Conservation (phyloP, 1,140 invertebrate genomes). For the Telenomus remus region DNA sequence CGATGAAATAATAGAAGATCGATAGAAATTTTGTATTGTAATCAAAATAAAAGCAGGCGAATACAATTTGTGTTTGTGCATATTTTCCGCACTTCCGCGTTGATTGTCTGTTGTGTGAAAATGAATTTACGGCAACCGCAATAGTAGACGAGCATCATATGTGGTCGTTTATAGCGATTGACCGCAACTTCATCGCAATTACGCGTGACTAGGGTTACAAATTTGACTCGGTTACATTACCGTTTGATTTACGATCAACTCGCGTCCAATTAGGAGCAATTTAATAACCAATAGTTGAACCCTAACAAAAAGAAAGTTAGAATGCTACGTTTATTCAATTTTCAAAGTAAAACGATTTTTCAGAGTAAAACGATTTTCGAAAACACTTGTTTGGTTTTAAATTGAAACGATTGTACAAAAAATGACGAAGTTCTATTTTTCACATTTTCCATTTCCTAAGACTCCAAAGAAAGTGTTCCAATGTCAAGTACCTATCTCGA, state of each 20-base stretch:
- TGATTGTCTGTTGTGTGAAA: slow-evolving; percentile 22
- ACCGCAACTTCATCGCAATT: slow-evolving; percentile 37
- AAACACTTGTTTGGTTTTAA: too few species aligned
- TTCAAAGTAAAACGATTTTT: too few species aligned
- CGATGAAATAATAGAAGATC: too few species aligned
- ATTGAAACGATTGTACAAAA: background rate
- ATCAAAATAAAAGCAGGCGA: too few species aligned
- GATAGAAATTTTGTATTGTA: too few species aligned
- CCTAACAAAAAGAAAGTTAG: too few species aligned
- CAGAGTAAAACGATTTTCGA: too few species aligned
- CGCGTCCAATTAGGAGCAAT: too few species aligned
- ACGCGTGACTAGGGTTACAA: slow-evolving; percentile 15
- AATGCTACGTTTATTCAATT: too few species aligned
- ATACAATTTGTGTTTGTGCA: slow-evolving; percentile 4
- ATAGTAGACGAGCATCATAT: slow-evolving; percentile 27
- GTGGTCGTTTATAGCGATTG: slow-evolving; percentile 35
- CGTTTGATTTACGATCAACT: background rate
- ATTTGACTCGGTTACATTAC: slow-evolving; percentile 10
- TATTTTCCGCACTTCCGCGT: background rate
- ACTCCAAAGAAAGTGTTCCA: slow-evolving; percentile 8
- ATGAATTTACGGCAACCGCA: slow-evolving; percentile 34
- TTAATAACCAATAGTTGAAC: background rate
- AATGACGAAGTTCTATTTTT: background rate
- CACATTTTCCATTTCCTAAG: slow-evolving; percentile 13
- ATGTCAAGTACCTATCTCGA: slow-evolving; percentile 12